Conservation (phyloP, 2,797 vertebrate species). For the Eurystomus glaucurus region DNA sequence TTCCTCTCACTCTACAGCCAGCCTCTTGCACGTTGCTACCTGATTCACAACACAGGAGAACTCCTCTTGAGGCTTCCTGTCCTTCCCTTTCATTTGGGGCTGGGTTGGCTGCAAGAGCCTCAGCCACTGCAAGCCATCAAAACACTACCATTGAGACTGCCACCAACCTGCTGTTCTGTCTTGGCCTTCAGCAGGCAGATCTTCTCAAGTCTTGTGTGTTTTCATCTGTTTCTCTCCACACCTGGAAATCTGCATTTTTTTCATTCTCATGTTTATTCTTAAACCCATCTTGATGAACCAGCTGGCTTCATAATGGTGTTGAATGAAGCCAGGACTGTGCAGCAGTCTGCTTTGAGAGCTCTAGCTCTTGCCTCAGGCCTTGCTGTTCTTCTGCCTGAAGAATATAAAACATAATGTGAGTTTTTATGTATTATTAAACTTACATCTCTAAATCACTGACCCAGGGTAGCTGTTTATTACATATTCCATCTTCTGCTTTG, state of each 20-base stretch:
- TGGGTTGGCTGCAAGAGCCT: neutral
- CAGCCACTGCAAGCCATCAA: neutral
- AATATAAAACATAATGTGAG: neutral
- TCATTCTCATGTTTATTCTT: neutral
- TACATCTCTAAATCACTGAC: constrained; percentile 60
- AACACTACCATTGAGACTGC: neutral
- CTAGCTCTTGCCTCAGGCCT: neutral
- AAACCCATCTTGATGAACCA: neutral
- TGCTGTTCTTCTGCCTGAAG: neutral
- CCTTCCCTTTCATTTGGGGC: neutral
- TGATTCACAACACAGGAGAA: neutral
- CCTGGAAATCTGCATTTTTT: constrained; percentile 2
- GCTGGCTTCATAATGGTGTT: neutral
- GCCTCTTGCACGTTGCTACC: neutral
- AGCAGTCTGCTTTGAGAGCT: neutral
- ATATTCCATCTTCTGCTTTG: constrained; percentile 64
- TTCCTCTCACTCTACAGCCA: neutral
- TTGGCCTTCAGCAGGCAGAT: neutral
- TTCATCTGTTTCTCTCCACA: neutral
- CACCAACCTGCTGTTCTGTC: neutral
- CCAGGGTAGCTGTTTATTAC: constrained; percentile 39
- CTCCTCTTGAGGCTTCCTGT: neutral
- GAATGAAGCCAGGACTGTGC: neutral
- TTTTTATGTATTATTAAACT: constrained; percentile 59
- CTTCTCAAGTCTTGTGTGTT: neutral